phyloP scores from a whole-genome alignment of 2,888 invertebrate species.

The Perizoma flavofasciatum region DNA sequence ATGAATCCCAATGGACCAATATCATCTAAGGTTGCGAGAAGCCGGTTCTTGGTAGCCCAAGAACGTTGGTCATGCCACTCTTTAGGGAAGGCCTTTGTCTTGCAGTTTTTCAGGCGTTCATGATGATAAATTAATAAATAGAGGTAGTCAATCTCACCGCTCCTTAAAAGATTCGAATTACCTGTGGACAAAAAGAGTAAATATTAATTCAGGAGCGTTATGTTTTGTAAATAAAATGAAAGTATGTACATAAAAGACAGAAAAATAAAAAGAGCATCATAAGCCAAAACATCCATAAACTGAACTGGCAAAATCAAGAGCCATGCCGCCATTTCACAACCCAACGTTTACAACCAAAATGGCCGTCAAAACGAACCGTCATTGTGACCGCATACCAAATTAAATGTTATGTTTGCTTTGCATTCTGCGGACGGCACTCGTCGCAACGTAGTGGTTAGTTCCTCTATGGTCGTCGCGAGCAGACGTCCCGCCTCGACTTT shows the following conservation, averaged over 20 bases:
- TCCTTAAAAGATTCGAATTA: not conserved
- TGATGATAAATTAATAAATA: too few relatives aligned
- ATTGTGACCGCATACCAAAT: constrained; percentile 60
- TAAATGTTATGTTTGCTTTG: constrained; percentile 62
- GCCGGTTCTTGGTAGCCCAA: too few relatives aligned
- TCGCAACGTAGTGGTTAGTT: constrained; percentile 24
- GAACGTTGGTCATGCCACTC: too few relatives aligned
- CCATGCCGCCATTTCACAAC: constrained; percentile 14
- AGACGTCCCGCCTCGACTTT: constrained; percentile 48
- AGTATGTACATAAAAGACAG: too few relatives aligned
- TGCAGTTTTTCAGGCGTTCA: too few relatives aligned
- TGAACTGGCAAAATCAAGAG: constrained; percentile 5
- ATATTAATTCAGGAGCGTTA: not conserved
- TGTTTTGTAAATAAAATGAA: too few relatives aligned
- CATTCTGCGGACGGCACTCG: constrained; percentile 46
- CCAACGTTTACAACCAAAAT: constrained; percentile 37
- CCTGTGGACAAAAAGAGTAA: not conserved
- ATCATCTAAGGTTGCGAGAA: too few relatives aligned
- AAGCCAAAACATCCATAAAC: not conserved
- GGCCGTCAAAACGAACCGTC: constrained; percentile 49
- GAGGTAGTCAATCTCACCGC: too few relatives aligned
- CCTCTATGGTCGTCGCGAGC: constrained; percentile 38
- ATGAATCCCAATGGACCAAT: too few relatives aligned
- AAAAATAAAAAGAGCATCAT: too few relatives aligned
- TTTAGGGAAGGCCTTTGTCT: too few relatives aligned